A percentile compares a stretch with the other conserved stretches of the same genome.
Conservation (phyloP, 2,888 invertebrate genomes). For the Apeira syringaria region DNA sequence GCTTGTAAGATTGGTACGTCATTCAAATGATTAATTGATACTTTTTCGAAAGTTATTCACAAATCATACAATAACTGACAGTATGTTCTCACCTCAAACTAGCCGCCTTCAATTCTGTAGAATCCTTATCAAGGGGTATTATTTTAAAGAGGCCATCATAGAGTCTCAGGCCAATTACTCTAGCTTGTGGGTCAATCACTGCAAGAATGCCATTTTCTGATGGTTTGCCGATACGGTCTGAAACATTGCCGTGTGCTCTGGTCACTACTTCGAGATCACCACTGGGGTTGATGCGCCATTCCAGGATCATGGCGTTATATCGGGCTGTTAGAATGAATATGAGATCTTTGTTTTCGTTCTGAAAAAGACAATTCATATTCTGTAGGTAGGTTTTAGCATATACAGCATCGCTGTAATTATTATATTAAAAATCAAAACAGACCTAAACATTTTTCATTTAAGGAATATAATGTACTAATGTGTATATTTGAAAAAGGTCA, state of each 20-base stretch:
- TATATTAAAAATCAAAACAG: no score
- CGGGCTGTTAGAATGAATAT: slow-evolving; percentile 96
- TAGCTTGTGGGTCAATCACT: slow-evolving; percentile 97
- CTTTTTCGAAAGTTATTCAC: no score
- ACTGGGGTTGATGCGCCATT: slow-evolving; percentile 88
- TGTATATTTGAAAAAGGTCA: no score
- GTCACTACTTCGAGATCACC: slow-evolving; percentile 97
- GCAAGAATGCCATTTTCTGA: slow-evolving; percentile 98
- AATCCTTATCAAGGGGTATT: slow-evolving; percentile 97
- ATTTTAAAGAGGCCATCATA: slow-evolving; percentile 99
- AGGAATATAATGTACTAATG: no score
- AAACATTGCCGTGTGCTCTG: slow-evolving; percentile 97
- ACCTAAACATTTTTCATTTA: no score
- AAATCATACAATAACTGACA: no score
- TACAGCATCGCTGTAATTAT: no score
- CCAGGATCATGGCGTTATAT: slow-evolving; percentile 98
- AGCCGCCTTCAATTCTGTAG: slow-evolving; percentile 96
- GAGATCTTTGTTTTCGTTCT: slow-evolving; percentile 96
- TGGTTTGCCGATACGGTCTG: slow-evolving; percentile 96
- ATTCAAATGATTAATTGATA: not conserved
- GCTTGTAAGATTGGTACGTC: not conserved
- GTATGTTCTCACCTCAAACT: slow-evolving; percentile 87
- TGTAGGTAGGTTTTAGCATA: no score
- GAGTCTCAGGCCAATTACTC: slow-evolving; percentile 96
- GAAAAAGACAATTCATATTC: no score